A percentile compares a stretch with the other conserved stretches of the same genome.
Evolutionary conservation across 1,140 invertebrate species (phyloP).

Genomic region (Propsilocerus akamusi): DNA sequence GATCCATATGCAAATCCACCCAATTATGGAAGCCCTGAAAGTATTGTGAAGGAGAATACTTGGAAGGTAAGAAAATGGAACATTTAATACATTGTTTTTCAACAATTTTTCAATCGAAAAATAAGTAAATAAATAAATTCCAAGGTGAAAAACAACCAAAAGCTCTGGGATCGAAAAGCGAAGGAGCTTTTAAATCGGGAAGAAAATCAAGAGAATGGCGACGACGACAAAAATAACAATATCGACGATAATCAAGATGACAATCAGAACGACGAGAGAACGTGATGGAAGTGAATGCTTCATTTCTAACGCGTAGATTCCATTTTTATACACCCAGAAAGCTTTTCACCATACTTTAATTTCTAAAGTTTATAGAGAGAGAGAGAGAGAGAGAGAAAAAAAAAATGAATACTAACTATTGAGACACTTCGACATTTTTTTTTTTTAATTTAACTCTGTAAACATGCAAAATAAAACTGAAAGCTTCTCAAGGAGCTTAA

Average conservation of each 20-base stretch:
- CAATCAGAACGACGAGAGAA: neutral
- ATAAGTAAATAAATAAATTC: constrained; percentile 7
- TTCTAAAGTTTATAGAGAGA: too few species aligned
- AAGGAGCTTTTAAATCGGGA: constrained; percentile 26
- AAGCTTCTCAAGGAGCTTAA: too few species aligned
- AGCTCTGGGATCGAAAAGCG: constrained; percentile 32
- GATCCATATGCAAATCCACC: constrained; percentile 89
- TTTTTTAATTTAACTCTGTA: too few species aligned
- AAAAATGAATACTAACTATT: too few species aligned
- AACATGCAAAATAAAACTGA: too few species aligned
- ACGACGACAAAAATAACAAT: neutral
- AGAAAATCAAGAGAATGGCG: neutral
- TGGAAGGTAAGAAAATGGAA: constrained; percentile 23
- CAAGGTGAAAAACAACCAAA: constrained; percentile 30
- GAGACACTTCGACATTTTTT: too few species aligned
- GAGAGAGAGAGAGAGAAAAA: too few species aligned
- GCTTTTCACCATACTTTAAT: too few species aligned
- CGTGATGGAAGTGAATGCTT: constrained; percentile 3
- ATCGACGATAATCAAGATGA: constrained; percentile 4
- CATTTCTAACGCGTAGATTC: too few species aligned
- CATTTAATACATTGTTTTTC: constrained; percentile 16
- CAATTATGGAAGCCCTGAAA: constrained; percentile 74
- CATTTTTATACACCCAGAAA: too few species aligned
- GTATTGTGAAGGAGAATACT: constrained; percentile 68
- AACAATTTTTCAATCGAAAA: neutral